Evolutionary conservation across 2,888 invertebrate genomes (phyloP), one percentile per base, ranked within the genome.

Genomic region (Idaea aversata): DNA sequence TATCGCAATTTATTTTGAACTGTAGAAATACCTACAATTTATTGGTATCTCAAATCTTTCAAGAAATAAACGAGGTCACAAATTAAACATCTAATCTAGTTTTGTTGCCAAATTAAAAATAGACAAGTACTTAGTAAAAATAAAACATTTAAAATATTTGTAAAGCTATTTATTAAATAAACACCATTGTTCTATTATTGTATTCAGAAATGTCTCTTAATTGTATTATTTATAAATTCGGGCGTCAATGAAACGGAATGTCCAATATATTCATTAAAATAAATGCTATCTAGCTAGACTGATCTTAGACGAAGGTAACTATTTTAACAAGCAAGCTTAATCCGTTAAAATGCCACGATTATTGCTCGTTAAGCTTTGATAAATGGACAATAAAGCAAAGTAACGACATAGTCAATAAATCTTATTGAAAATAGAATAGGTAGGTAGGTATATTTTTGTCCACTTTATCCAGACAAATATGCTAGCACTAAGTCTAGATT

Each of bases 291-390:
- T 69, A 72, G 72, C 67, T 65, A 68, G 68, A 74, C 70, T 70
- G 75, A 76, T 75, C 75, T 72, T 76, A 78, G 74, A 78, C 68
- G 75, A 77, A 77, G 81, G 77, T 79, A 84, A 81, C 80, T 78
- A 83, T 83, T 83, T 85, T 84, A 83, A 83, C 82, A 83, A 87
- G 83, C 84, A 74, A 76, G 77, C 81, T 75, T 77, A 80, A 82
- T 81, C 73, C 78, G 80, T 77, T 82, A 79, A 81, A 83, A 83
- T 77, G 83, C 80, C 80, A 79, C 81, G 80, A 87, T 87, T 87
- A 88, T 84, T 81, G 85, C 83, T 84, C 86, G 86, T 87, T 87
- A 88, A 85, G 82, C 80, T 80, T 84, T 90, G 87, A 90, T 87
- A 84, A 85, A 88, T 89, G 85, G 86, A 79, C 83, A 86, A 88